Evolutionary conservation across 2,797 vertebrate species (phyloP).

Genomic region (Acestrorhynchus altus): DNA sequence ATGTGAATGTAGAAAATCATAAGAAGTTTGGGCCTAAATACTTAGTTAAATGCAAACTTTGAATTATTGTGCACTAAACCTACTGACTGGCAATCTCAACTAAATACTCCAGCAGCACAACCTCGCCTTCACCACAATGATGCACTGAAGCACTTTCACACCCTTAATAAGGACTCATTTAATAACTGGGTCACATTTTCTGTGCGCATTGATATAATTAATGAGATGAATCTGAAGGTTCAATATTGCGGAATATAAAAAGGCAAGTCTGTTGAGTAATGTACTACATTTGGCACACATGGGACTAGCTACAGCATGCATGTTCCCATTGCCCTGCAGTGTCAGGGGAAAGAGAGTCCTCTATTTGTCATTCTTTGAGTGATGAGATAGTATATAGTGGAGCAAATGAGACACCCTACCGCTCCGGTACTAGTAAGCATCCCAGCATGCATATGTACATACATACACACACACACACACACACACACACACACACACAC

Average conservation of each 20-base stretch:
- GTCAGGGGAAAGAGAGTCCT: conserved; percentile 54
- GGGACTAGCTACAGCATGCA: conserved; percentile 38
- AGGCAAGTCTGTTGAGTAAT: conserved; percentile 1
- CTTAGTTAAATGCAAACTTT: no score
- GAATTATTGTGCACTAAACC: no score
- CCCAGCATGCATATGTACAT: background rate
- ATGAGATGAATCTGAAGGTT: conserved; percentile 6
- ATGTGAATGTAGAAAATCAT: no score
- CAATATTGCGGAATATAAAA: conserved; percentile 26
- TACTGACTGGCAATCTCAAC: no score
- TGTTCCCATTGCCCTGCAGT: conserved; percentile 43
- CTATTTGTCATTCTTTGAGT: conserved; percentile 63
- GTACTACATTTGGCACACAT: conserved; percentile 33
- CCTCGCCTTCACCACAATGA: background rate
- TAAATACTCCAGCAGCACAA: background rate
- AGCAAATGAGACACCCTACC: conserved; percentile 23
- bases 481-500: conserved; percentile 5
- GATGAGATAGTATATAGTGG: conserved; percentile 50
- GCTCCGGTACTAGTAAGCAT: conserved; percentile 11
- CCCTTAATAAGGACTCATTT: background rate
- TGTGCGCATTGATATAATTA: background rate
- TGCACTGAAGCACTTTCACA: background rate
- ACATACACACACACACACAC: background rate
- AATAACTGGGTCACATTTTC: background rate
- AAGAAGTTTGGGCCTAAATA: no score